phyloP scores from a whole-genome alignment of 2,888 invertebrate genomes.

The Strigamia transsilvanica region DNA sequence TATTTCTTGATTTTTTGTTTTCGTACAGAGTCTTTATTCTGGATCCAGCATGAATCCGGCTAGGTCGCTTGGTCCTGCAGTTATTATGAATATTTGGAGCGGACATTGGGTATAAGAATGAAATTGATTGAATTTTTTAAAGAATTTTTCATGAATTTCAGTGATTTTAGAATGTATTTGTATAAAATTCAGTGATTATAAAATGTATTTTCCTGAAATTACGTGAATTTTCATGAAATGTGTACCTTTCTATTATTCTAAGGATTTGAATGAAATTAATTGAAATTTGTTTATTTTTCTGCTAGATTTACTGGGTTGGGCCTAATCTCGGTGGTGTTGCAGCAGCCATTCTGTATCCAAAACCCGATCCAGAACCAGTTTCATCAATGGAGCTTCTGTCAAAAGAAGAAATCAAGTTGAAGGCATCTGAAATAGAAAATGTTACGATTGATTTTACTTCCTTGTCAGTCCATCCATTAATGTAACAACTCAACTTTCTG shows the following conservation, averaged over 20 bases:
- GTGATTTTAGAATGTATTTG: too few relatives aligned
- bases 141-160: too few relatives aligned
- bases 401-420: neutral
- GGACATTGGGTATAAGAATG: constrained; percentile 78
- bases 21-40: constrained; percentile 72
- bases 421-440: neutral
- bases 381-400: too few relatives aligned
- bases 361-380: neutral
- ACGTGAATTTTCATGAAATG: too few relatives aligned
- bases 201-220: too few relatives aligned
- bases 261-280: too few relatives aligned
- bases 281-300: neutral
- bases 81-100: constrained; percentile 76
- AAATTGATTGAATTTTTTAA: too few relatives aligned
- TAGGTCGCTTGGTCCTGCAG: constrained; percentile 84
- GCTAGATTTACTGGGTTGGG: neutral
- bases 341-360: neutral
- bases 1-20: neutral
- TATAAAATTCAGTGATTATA: too few relatives aligned
- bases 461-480: too few relatives aligned
- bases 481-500: too few relatives aligned
- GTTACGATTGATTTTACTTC: too few relatives aligned
- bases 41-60: constrained; percentile 95
- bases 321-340: neutral
- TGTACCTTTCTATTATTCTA: too few relatives aligned